Evolutionary conservation across 2,888 invertebrate species (phyloP), one percentile per base, ranked within the genome.

Genomic region (Leptinotarsa juncta): DNA sequence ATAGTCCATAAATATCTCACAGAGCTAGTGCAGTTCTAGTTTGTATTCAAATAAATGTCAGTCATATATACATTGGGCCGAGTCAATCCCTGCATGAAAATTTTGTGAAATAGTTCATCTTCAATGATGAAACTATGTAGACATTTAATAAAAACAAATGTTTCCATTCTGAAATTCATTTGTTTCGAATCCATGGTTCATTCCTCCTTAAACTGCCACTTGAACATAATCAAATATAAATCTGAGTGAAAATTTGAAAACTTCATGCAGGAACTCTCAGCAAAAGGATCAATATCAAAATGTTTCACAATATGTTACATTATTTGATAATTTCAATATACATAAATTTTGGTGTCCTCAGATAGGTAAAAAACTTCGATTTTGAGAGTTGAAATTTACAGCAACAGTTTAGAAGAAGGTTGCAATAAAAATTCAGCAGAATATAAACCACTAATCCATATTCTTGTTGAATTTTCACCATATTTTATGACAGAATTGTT

Each of bases 1-100:
- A 67, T 67, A 75, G 70, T 32, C 67, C 75, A 75, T 72, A 70
- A 69, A 49, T 48, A 67, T 32, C 57, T 23, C 16, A 65, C 42
- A 57, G 57, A 62, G 20, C 60, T 65, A 51, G 51, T 32, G 60
- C 53, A 65, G 53, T 70, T 71, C 67, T 55, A 51, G 50, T 70
- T 62, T 70, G 50, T 62, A 70, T 23, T 70, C 18, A 62, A 26
- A 70, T 57, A 70, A 70, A 51, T 57, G 20, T 65, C 66, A 66
- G 71, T 71, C 71, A 65, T 66, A 71, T 68, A 51, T 55, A 68
- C 68, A 55, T 51, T 50, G 32, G 32, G 32, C 53, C 32, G 18
- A 48, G 32, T 20, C 14, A 51, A 23, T 15, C 26, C 23, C 23
- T 57, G 57, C 23, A 26, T 23, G 57, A 57, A 53, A 53, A 1